Base-by-base conservation (phyloP, 2,797 vertebrate genomes). In the Percopsis omiscomaycus region DNA sequence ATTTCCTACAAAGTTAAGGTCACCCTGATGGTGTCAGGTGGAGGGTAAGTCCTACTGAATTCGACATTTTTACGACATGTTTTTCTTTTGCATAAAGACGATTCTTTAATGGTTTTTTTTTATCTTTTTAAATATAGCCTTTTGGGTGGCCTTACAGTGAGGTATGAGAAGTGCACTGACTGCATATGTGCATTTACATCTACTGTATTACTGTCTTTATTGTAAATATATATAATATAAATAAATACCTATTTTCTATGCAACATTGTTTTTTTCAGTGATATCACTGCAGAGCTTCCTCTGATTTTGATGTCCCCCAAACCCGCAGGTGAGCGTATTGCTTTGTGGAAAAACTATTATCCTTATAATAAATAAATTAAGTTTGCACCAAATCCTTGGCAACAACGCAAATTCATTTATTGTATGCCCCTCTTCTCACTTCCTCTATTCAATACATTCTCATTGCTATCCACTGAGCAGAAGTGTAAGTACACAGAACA, bases 1-100 rank as follows among this genome's bases (percentile, higher is more conserved):
- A 84, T 97, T 53, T 93, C 94, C 81, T 98, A 98, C 85, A 96
- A 94, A 92, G 85, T 98, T 75, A 96, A 92, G 86, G 91, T 96
- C 79, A 95, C 88, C 73, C 77, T 97, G 46, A 62, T 92, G 75
- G 91, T 94, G 59, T 91, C 90, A 30, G 69, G 92, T 60, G 93
- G 94, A 83, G 94, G 95, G 95, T 95, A 81, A 88, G 85, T 3
- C 32, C 52, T 11, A 46, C 63, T 29, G 48, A 9, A 60, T 66
- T 61, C 3, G 55, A 15, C 64, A 51, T 5, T 50, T 47, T 0
- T 47, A 54, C 37, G 2, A 57, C 6, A 64, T 5, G 71, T 59
- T 72, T 53, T 77, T 1, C 0, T 13, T 59, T 42, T 15, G 14
- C 29, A n/a, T 56, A 14, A 22, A 51, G 22, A 22, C 22, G 22